A percentile compares a stretch with the other conserved stretches of the same genome.
Evolutionary conservation across 2,113 vertebrate genomes (phyloP).

Genomic region (Odontesthes bonariensis): DNA sequence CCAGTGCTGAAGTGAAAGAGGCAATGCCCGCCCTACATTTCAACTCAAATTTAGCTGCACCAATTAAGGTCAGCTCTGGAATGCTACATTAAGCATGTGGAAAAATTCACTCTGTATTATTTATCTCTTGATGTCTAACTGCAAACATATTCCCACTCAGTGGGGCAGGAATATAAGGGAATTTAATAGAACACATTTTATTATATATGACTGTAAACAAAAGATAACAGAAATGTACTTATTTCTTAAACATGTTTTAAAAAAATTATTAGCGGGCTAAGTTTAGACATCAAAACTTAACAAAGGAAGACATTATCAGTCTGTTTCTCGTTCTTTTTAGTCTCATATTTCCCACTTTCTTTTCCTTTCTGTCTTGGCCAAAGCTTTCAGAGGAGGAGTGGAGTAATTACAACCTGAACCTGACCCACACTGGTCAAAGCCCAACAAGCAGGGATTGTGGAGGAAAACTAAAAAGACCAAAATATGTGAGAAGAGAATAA

Average conservation of each 20-base stretch:
- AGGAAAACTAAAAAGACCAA: background rate
- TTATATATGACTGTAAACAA: background rate
- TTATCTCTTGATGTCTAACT: constrained; percentile 30
- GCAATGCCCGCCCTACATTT: constrained; percentile 71
- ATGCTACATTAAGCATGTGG: constrained; percentile 55
- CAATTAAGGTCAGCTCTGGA: constrained; percentile 73
- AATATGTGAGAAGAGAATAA: background rate
- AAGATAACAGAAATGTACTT: constrained; percentile 2
- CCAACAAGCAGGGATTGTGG: constrained; percentile 29
- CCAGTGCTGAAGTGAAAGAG: constrained; percentile 58
- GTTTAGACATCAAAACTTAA: constrained; percentile 14
- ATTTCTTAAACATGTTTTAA: background rate
- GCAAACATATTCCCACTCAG: background rate
- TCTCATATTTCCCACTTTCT: constrained; percentile 11
- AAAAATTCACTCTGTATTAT: constrained; percentile 45
- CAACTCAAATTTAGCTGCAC: constrained; percentile 72
- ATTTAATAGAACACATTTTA: background rate
- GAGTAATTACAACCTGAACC: constrained; percentile 73
- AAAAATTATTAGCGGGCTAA: background rate
- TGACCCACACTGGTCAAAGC: constrained; percentile 67
- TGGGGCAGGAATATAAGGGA: background rate
- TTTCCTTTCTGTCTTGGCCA: constrained; percentile 17
- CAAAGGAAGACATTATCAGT: constrained; percentile 14
- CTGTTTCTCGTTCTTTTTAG: constrained; percentile 10
- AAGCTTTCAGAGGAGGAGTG: constrained; percentile 56